These are phyloP conservation scores for Leucophenga varia DNA, from an alignment of 1,140 invertebrate species.

Conservation along the genomic window DNA sequence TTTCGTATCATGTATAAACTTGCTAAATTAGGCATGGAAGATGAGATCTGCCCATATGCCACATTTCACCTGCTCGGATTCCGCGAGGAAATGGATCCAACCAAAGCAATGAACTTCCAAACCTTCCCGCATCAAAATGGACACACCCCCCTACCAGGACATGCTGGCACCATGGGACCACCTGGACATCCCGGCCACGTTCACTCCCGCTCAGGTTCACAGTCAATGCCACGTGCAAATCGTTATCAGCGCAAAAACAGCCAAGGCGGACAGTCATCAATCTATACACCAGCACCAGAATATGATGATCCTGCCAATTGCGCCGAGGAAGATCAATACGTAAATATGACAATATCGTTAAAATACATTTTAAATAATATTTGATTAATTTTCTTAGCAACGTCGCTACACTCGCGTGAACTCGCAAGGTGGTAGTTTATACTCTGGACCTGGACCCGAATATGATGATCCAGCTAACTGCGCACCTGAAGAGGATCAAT, in stretches of 20 bases:
- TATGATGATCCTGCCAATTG: slow-evolving; percentile 90
- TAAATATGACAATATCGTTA: slow-evolving; percentile 32
- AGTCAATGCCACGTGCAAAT: slow-evolving; percentile 81
- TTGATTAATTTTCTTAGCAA: slow-evolving; percentile 21
- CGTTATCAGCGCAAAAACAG: slow-evolving; percentile 69
- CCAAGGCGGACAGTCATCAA: slow-evolving; percentile 67
- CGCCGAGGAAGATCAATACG: slow-evolving; percentile 83
- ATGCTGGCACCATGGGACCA: slow-evolving; percentile 77
- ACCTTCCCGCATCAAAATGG: slow-evolving; percentile 84
- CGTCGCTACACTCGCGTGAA: slow-evolving; percentile 55
- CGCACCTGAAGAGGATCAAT: slow-evolving; percentile 85
- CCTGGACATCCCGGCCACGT: slow-evolving; percentile 66
- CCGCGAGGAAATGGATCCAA: slow-evolving; percentile 92
- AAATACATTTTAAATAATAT: too few relatives aligned
- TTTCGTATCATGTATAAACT: too few relatives aligned
- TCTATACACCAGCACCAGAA: slow-evolving; percentile 75
- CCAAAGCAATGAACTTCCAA: slow-evolving; percentile 82
- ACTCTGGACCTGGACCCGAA: slow-evolving; percentile 67
- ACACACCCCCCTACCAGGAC: slow-evolving; percentile 59
- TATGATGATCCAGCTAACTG: slow-evolving; percentile 91
- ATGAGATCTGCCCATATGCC: slow-evolving; percentile 92
- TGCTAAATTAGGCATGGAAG: slow-evolving; percentile 85
- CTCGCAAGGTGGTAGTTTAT: slow-evolving; percentile 53
- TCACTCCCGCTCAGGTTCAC: slow-evolving; percentile 82
- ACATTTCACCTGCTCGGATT: slow-evolving; percentile 92